Percentiles rank a stretch among this genome's conserved stretches.
Conservation (phyloP, 2,113 vertebrate genomes). For the Parus major region DNA sequence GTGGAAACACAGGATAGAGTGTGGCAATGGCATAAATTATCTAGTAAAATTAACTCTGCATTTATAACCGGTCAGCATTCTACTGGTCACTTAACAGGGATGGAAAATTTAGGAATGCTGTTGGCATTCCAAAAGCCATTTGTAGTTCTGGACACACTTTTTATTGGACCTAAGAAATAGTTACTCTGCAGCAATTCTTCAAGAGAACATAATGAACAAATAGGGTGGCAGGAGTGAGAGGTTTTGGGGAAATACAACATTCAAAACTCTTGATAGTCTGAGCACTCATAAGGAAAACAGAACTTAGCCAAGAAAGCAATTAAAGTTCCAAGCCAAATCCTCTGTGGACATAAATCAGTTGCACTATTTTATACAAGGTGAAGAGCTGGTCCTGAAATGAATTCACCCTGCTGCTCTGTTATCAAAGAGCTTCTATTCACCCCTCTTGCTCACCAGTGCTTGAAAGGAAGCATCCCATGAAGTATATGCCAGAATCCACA, state of each 20-base stretch:
- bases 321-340: constrained; percentile 15
- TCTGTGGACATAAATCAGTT: constrained; percentile 18
- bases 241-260: not conserved
- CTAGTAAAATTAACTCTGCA: not conserved
- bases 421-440: constrained; percentile 44
- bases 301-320: constrained; percentile 29
- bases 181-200: not conserved
- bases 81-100: not conserved
- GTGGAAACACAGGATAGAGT: not conserved
- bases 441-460: not conserved
- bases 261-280: not conserved
- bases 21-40: not conserved
- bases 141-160: not conserved
- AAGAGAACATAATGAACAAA: not conserved
- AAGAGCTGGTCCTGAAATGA: constrained; percentile 4
- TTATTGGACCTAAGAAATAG: not conserved
- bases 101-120: not conserved
- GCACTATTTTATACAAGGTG: not conserved
- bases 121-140: not conserved
- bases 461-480: constrained; percentile 64
- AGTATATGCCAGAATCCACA: constrained; percentile 54
- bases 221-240: not conserved
- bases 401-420: constrained; percentile 18
- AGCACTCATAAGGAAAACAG: constrained; percentile 19
- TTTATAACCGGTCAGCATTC: not conserved